Evolutionary conservation across 2,113 vertebrate genomes (phyloP).

Genomic region (Melanostigma gelatinosum): DNA sequence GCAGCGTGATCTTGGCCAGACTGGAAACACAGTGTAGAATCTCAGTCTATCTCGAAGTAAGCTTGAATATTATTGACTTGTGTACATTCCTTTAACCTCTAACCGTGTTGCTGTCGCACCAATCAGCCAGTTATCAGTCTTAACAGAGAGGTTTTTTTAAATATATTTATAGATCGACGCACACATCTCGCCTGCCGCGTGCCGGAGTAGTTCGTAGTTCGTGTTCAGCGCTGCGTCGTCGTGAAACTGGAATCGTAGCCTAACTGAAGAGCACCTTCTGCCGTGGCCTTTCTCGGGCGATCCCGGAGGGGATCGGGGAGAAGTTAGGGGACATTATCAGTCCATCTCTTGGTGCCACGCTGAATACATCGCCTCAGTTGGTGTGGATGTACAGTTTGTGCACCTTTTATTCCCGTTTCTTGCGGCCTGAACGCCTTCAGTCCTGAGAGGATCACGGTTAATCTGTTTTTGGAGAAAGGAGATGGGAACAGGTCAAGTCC

Average conservation of each 20-base stretch:
- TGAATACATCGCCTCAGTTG: constrained; percentile 43
- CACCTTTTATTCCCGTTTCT: constrained; percentile 39
- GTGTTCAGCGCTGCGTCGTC: constrained; percentile 61
- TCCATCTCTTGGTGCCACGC: constrained; percentile 51
- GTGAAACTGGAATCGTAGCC: constrained; percentile 79
- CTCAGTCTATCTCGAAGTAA: constrained; percentile 65
- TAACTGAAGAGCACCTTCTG: constrained; percentile 69
- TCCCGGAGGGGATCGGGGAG: constrained; percentile 68
- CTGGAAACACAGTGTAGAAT: constrained; percentile 75
- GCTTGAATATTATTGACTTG: constrained; percentile 72
- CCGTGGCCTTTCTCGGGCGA: constrained; percentile 17
- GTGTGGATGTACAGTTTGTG: constrained; percentile 30
- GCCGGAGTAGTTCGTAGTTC: constrained; percentile 13
- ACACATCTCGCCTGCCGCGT: constrained; percentile 23
- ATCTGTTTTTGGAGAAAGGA: constrained; percentile 19
- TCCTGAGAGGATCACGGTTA: constrained; percentile 30
- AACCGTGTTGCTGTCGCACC: constrained; percentile 51
- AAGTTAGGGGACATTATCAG: constrained; percentile 62
- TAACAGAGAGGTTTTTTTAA: constrained; percentile 67
- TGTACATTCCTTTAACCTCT: constrained; percentile 79
- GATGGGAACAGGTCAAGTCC: constrained; percentile 27
- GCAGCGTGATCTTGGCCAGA: constrained; percentile 64
- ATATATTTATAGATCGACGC: constrained; percentile 57
- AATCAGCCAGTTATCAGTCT: constrained; percentile 62
- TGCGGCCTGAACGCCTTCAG: constrained; percentile 65